Evolutionary conservation across 2,888 invertebrate species (phyloP).

Genomic region (Melanostoma mellinum): DNA sequence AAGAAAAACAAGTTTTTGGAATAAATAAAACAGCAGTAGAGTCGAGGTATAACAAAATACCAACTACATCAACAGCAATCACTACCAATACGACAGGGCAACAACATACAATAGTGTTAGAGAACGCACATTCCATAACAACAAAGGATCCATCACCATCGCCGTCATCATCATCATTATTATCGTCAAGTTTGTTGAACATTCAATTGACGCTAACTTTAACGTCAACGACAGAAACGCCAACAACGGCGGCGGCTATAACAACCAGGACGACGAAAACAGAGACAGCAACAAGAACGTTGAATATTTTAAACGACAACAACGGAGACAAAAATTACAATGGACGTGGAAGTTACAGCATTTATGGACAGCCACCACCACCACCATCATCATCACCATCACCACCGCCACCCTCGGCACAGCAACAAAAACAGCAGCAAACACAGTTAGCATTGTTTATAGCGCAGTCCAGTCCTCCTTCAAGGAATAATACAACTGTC

Average conservation of each 20-base stretch:
- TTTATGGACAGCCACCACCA: conserved; percentile 46
- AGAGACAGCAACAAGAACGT: conserved; percentile 56
- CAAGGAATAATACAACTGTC: conserved; percentile 49
- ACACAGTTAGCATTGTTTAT: conserved; percentile 59
- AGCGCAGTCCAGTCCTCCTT: conserved; percentile 49
- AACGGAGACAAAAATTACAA: conserved; percentile 61
- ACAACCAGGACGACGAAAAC: conserved; percentile 54
- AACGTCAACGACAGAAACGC: conserved; percentile 70
- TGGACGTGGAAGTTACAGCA: conserved; percentile 45
- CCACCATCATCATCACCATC: conserved; percentile 54
- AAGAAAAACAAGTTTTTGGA: conserved; percentile 77
- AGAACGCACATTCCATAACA: conserved; percentile 58
- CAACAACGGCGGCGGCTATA: conserved; percentile 33
- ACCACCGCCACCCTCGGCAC: conserved; percentile 58
- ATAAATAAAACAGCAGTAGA: conserved; percentile 66
- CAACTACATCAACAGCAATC: conserved; percentile 41
- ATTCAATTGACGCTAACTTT: conserved; percentile 73
- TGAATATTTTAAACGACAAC: conserved; percentile 64
- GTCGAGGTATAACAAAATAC: conserved; percentile 25
- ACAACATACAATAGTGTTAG: conserved; percentile 45
- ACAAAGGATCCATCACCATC: conserved; percentile 66
- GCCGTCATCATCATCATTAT: conserved; percentile 43
- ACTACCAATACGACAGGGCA: conserved; percentile 65
- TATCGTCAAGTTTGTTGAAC: conserved; percentile 69
- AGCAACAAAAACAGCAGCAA: conserved; percentile 66